These are phyloP conservation scores for Drosophila nannoptera DNA, from an alignment of 1,140 invertebrate genomes.

Conservation along the genomic window DNA sequence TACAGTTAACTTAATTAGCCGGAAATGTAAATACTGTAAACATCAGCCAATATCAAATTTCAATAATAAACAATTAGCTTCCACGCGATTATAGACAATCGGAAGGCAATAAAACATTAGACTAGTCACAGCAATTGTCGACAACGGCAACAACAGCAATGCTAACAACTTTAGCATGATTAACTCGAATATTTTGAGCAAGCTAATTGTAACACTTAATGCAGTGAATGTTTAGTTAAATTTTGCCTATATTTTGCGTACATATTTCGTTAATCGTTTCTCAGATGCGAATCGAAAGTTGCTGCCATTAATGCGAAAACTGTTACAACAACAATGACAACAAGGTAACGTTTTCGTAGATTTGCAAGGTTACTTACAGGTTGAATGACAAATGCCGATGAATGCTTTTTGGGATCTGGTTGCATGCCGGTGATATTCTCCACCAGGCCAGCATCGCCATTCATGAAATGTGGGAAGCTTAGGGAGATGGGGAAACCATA, in stretches of 20 bases:
- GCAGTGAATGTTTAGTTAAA: slow-evolving; percentile 37
- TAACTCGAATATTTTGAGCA: slow-evolving; percentile 30
- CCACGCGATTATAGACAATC: slow-evolving; percentile 26
- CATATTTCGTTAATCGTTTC: slow-evolving; percentile 24
- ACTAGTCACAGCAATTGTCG: slow-evolving; percentile 11
- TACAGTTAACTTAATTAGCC: slow-evolving; percentile 56
- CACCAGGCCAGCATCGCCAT: slow-evolving; percentile 84
- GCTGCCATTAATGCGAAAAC: slow-evolving; percentile 21
- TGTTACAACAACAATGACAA: slow-evolving; percentile 13
- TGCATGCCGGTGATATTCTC: slow-evolving; percentile 85
- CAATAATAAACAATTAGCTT: slow-evolving; percentile 38
- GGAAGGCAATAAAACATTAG: slow-evolving; percentile 15
- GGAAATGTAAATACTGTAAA: slow-evolving; percentile 53
- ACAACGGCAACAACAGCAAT: slow-evolving; percentile 15
- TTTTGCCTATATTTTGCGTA: slow-evolving; percentile 35
- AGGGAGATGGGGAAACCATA: slow-evolving; percentile 91
- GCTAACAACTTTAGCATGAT: slow-evolving; percentile 16
- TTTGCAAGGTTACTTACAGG: slow-evolving; percentile 80
- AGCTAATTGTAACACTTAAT: slow-evolving; percentile 45
- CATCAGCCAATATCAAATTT: slow-evolving; percentile 19
- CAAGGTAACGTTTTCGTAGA: slow-evolving; percentile 10
- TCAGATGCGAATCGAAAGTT: slow-evolving; percentile 41
- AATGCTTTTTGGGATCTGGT: slow-evolving; percentile 85
- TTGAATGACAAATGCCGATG: slow-evolving; percentile 86
- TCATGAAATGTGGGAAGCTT: slow-evolving; percentile 93